Evolutionary conservation across 1,140 invertebrate genomes (phyloP), one percentile per base, ranked within the genome.

Genomic region (Solen grandis): DNA sequence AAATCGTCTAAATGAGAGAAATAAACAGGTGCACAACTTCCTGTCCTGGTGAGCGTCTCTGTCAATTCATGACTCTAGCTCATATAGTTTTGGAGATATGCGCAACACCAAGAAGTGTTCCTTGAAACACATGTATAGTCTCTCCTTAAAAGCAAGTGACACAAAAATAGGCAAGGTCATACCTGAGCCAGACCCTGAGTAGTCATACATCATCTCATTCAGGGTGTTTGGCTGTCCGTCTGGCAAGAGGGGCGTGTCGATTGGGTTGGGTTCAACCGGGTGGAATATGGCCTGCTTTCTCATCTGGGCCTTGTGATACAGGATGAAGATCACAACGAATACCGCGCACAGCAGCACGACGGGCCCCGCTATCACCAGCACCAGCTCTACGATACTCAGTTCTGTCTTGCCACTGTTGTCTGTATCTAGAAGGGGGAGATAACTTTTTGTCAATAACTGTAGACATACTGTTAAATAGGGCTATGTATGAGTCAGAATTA

Each of bases 201-300:
- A 86, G 1, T 86, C 85, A 29, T 54, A 74, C 72, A 86, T 84
- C 84, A 86, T 86, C 29, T 86, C 82, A 1, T 70, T 57, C 33
- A 86, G 38, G 0, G 77, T 69, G 27, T 62, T 93, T 93, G 93
- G 97, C 94, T 99, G 35, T 94, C 96, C 2, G 89, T 99, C 77
- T 4, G 68, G 66, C 35, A 80, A 36, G 0, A 80, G 35, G 0
- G 77, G 68, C 8, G 68, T 80, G 29, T 80, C 77, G 10, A 80
- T 80, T 2, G 66, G 66, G 22, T 63, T 65, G 0, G 77, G 65
- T n/a, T 79, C 76, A 1, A 69, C 54, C 25, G 41, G 38, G 35
- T 69, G 55, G 31, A 72, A 80, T 29, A 62, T 35, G 1, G 50
- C 29, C 31, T 62, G 55, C 50, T 41, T 70, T 5, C 41, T 22